phyloP scores from a whole-genome alignment of 2,113 vertebrate species.

The Pampusana beccarii region DNA sequence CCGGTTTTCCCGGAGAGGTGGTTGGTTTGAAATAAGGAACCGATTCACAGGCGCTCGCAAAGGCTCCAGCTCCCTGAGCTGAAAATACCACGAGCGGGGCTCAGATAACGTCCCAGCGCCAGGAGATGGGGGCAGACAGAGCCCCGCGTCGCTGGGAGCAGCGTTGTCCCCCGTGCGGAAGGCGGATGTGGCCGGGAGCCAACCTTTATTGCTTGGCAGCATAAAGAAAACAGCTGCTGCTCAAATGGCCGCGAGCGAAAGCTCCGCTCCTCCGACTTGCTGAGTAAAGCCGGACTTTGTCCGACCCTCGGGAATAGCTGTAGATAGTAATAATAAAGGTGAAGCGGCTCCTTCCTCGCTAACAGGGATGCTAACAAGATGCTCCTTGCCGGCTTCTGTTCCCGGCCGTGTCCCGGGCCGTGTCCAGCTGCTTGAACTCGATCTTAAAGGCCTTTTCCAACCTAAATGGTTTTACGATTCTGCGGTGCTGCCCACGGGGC shows the following conservation, averaged over 20 bases:
- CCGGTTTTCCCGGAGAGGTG: neutral
- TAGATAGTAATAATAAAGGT: neutral
- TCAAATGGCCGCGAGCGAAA: neutral
- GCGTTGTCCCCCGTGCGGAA: neutral
- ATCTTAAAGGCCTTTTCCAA: neutral
- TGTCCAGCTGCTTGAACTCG: neutral
- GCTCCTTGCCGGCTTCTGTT: neutral
- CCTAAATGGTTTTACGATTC: neutral
- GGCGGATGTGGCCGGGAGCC: neutral
- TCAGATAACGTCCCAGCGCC: neutral
- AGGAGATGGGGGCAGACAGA: neutral
- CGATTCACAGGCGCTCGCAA: neutral
- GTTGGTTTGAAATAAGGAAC: neutral
- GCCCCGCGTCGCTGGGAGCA: neutral
- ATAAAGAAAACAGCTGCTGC: conserved; percentile 24
- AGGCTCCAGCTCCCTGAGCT: neutral
- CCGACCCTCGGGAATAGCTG: neutral
- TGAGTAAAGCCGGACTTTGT: neutral
- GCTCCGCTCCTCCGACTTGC: neutral
- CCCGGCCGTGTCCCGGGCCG: no score
- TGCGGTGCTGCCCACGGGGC: neutral
- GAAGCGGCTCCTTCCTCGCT: neutral
- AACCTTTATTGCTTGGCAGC: conserved; percentile 12
- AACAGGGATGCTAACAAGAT: neutral
- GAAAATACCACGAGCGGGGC: neutral